phyloP scores from a whole-genome alignment of 2,888 invertebrate species.

The Cataglyphis albicans region DNA sequence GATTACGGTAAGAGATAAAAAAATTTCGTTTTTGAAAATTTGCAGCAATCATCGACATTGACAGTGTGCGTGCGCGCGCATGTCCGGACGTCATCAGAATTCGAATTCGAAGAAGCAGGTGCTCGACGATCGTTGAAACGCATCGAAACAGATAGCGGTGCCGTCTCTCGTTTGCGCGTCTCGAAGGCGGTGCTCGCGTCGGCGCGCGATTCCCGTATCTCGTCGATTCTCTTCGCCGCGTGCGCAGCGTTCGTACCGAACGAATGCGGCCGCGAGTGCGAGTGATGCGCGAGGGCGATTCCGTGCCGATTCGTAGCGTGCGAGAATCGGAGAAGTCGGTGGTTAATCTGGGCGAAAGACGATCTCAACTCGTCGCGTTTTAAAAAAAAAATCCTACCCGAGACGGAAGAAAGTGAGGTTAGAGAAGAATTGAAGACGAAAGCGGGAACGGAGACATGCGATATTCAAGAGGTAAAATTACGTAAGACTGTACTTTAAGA shows the following conservation, averaged over 20 bases:
- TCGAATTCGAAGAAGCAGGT: neutral
- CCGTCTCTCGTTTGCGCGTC: neutral
- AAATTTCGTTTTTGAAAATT: neutral
- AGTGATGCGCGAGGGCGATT: conserved; percentile 26
- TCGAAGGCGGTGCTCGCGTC: conserved; percentile 59
- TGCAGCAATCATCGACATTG: neutral
- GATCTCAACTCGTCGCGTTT: neutral
- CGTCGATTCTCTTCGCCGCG: conserved; percentile 11
- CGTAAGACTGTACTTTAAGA: neutral
- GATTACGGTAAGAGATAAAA: neutral
- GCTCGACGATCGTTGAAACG: neutral
- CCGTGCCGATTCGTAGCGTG: conserved; percentile 49
- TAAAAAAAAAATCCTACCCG: neutral
- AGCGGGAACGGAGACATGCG: neutral
- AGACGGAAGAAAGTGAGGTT: neutral
- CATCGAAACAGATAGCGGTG: conserved; percentile 12
- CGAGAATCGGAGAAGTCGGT: too few relatives aligned
- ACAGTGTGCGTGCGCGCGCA: neutral
- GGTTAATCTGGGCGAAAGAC: neutral
- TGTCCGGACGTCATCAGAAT: neutral
- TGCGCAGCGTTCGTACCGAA: neutral
- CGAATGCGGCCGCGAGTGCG: conserved; percentile 1
- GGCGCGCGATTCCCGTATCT: conserved; percentile 12
- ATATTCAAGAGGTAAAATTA: neutral
- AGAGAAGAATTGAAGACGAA: neutral